A percentile compares a stretch with the other conserved stretches of the same genome.
Conservation (phyloP, 2,113 vertebrate genomes). For the Seriola aureovittata region DNA sequence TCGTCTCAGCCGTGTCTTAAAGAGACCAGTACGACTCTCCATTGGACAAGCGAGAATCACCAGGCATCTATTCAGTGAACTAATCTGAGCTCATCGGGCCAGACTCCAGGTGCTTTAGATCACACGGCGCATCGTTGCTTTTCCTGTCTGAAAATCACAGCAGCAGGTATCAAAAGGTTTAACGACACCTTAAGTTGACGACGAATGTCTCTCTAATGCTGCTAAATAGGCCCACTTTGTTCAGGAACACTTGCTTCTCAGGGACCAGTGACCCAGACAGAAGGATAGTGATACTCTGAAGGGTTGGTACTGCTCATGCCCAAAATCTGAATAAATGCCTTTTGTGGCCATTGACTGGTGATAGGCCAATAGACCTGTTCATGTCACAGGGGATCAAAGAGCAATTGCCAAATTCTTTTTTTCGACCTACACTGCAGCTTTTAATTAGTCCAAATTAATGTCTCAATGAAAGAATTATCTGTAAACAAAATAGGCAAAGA, state of each 20-base stretch:
- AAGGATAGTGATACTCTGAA: slow-evolving; percentile 42
- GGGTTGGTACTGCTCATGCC: slow-evolving; percentile 17
- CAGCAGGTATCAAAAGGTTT: slow-evolving; percentile 61
- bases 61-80: slow-evolving; percentile 19
- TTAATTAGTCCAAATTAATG: slow-evolving; percentile 40
- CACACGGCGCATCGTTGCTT: slow-evolving; percentile 27
- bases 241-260: slow-evolving; percentile 63
- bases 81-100: slow-evolving; percentile 36
- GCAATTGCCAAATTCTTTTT: slow-evolving; percentile 6
- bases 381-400: slow-evolving; percentile 26
- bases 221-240: slow-evolving; percentile 62
- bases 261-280: slow-evolving; percentile 38
- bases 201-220: slow-evolving; percentile 41
- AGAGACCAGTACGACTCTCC: slow-evolving; percentile 12
- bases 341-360: slow-evolving; percentile 20
- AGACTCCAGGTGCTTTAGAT: slow-evolving; percentile 52
- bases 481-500: slow-evolving; percentile 33
- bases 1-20: slow-evolving; percentile 7
- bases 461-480: slow-evolving; percentile 29
- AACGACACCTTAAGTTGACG: slow-evolving; percentile 51
- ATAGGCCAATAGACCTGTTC: slow-evolving; percentile 25
- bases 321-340: slow-evolving; percentile 41
- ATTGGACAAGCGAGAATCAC: not conserved
- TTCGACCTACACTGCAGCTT: slow-evolving; percentile 18
- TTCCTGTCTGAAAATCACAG: slow-evolving; percentile 53